A percentile compares a stretch with the other conserved stretches of the same genome.
Evolutionary conservation across 2,888 invertebrate genomes (phyloP).

Genomic region (Drosophila peninsularis): DNA sequence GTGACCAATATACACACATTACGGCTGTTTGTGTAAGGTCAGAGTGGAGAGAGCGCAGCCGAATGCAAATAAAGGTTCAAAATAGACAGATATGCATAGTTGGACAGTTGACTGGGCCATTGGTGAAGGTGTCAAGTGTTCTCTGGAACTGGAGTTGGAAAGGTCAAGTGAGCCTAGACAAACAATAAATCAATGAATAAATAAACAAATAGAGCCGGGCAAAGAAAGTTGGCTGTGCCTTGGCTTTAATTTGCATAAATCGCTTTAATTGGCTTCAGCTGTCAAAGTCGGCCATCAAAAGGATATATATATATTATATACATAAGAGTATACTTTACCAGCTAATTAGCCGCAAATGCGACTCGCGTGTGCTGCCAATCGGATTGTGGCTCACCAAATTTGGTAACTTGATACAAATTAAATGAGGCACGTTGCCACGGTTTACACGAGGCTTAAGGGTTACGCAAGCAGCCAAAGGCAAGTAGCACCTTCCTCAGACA

Average conservation of each 20-base stretch:
- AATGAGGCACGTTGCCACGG: conserved; percentile 43
- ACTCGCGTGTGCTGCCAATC: conserved; percentile 53
- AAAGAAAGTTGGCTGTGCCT: conserved; percentile 1
- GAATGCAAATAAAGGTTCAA: conserved; percentile 62
- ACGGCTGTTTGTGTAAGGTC: conserved; percentile 63
- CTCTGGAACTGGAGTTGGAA: conserved; percentile 52
- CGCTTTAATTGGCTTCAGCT: conserved; percentile 60
- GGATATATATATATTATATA: conserved; percentile 47
- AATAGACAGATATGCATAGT: conserved; percentile 12
- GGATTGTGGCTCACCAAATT: conserved; percentile 53
- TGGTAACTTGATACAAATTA: conserved; percentile 67
- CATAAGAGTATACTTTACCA: conserved; percentile 24
- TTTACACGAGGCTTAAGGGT: conserved; percentile 41
- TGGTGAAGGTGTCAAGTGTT: conserved; percentile 61
- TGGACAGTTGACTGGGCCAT: conserved; percentile 29
- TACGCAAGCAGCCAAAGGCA: conserved; percentile 21
- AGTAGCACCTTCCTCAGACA: conserved; percentile 16
- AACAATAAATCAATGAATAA: conserved; percentile 23
- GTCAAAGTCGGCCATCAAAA: conserved; percentile 58
- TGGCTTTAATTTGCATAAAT: conserved; percentile 48
- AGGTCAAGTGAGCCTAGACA: conserved; percentile 45
- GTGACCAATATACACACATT: conserved; percentile 12
- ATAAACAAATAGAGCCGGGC: conserved; percentile 14
- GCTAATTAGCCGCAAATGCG: conserved; percentile 70
- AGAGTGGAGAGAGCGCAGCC: conserved; percentile 22